A percentile compares a stretch with the other conserved stretches of the same genome.
Evolutionary conservation across 2,113 vertebrate genomes (phyloP).

Genomic region (Burhinus oedicnemus): DNA sequence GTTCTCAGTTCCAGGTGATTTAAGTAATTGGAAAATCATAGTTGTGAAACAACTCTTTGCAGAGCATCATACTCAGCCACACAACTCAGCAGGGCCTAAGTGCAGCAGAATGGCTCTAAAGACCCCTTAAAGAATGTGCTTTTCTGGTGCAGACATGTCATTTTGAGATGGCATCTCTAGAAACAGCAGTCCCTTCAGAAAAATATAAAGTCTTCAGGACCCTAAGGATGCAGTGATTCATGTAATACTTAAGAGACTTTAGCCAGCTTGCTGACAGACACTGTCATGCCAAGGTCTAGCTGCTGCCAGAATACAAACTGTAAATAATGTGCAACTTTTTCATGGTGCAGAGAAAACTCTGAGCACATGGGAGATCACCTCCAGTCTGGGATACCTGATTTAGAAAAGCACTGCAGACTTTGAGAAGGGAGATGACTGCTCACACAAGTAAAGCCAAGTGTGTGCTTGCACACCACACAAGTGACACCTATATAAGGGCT

Average conservation of each 20-base stretch:
- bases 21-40: constrained; percentile 67
- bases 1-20: constrained; percentile 60
- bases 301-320: neutral
- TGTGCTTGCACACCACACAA: rapidly evolving
- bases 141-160: neutral
- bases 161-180: neutral
- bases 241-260: neutral
- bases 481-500: neutral
- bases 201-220: neutral
- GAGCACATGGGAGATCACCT: neutral
- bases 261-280: neutral
- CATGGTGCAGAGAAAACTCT: neutral
- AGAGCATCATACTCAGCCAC: constrained; percentile 49
- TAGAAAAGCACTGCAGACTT: neutral
- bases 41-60: constrained; percentile 35
- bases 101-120: constrained; percentile 7
- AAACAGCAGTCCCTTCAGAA: neutral
- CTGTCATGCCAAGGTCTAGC: neutral
- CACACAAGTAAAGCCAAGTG: neutral
- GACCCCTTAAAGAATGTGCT: neutral
- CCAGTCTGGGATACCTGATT: neutral
- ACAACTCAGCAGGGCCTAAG: neutral
- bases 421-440: neutral
- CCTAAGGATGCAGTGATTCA: neutral
- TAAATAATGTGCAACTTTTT: neutral